Conservation (phyloP, 2,888 invertebrate genomes). For the Nebria salina region DNA sequence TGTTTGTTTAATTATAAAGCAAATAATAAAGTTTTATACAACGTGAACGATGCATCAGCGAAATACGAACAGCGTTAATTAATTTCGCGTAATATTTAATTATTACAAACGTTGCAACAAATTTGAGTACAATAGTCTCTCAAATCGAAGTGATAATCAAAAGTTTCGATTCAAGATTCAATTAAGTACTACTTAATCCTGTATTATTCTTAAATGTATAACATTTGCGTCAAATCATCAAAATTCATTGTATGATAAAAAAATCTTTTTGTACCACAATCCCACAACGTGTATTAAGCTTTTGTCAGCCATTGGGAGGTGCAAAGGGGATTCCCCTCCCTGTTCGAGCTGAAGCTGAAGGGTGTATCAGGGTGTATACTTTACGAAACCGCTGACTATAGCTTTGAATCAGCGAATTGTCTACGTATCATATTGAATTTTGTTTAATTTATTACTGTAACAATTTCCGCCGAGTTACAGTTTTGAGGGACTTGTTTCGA, state of each 20-base stretch:
- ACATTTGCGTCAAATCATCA: not conserved
- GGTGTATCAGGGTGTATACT: not conserved
- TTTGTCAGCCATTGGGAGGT: not conserved
- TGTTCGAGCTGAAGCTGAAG: not conserved
- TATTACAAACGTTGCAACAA: too few species aligned
- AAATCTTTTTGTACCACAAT: not conserved
- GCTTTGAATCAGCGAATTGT: not conserved
- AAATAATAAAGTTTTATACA: not conserved
- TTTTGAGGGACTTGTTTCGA: not conserved
- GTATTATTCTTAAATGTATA: not conserved
- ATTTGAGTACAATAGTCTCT: too few species aligned
- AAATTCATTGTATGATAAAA: not conserved
- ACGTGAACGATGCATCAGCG: not conserved
- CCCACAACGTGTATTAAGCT: not conserved
- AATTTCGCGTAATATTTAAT: too few species aligned
- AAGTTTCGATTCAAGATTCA: not conserved
- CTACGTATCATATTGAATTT: not conserved
- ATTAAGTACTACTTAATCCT: not conserved
- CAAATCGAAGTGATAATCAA: too few species aligned
- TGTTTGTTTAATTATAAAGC: not conserved
- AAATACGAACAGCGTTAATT: not conserved
- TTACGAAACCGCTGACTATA: not conserved
- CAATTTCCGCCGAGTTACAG: not conserved
- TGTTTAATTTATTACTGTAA: not conserved
- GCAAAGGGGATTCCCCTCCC: not conserved